phyloP scores from a whole-genome alignment of 2,888 invertebrate species.

The Drosophila neonasuta region DNA sequence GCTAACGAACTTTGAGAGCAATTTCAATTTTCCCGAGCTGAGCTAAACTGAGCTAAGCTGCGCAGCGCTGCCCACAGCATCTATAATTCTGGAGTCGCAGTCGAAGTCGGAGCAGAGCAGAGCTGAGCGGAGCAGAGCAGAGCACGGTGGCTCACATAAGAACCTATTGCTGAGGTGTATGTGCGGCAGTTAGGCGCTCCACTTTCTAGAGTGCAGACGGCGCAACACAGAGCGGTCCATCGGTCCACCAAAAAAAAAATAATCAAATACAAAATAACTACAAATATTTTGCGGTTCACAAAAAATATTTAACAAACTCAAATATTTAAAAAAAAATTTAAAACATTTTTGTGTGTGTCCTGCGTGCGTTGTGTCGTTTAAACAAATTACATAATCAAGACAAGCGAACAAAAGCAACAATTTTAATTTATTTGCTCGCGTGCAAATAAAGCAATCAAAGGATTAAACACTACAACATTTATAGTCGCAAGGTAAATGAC shows the following conservation, averaged over 20 bases:
- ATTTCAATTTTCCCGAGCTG: slow-evolving; percentile 50
- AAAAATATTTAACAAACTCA: slow-evolving; percentile 16
- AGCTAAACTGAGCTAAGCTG: background rate
- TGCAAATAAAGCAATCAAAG: slow-evolving; percentile 41
- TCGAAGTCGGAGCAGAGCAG: too few relatives aligned
- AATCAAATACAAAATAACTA: slow-evolving; percentile 8
- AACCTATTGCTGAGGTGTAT: slow-evolving; percentile 65
- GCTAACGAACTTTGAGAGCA: slow-evolving; percentile 70
- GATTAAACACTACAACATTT: slow-evolving; percentile 19
- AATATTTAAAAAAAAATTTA: slow-evolving; percentile 10
- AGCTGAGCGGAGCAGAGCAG: too few relatives aligned
- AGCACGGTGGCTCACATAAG: slow-evolving; percentile 63
- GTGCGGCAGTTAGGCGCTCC: slow-evolving; percentile 72
- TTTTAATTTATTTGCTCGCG: slow-evolving; percentile 15
- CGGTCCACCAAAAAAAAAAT: slow-evolving; percentile 40
- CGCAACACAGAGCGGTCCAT: slow-evolving; percentile 54
- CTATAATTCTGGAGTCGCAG: slow-evolving; percentile 36
- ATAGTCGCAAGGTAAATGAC: slow-evolving; percentile 35
- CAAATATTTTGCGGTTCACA: slow-evolving; percentile 30
- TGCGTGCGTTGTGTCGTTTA: slow-evolving; percentile 44
- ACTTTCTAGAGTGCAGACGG: slow-evolving; percentile 73
- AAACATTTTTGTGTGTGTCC: slow-evolving; percentile 51
- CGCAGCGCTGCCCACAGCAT: background rate
- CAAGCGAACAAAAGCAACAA: slow-evolving; percentile 6
- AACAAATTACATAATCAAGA: slow-evolving; percentile 6